Evolutionary conservation across 2,888 invertebrate genomes (phyloP), one percentile per base, ranked within the genome.

Genomic region (Xestia ashworthii): DNA sequence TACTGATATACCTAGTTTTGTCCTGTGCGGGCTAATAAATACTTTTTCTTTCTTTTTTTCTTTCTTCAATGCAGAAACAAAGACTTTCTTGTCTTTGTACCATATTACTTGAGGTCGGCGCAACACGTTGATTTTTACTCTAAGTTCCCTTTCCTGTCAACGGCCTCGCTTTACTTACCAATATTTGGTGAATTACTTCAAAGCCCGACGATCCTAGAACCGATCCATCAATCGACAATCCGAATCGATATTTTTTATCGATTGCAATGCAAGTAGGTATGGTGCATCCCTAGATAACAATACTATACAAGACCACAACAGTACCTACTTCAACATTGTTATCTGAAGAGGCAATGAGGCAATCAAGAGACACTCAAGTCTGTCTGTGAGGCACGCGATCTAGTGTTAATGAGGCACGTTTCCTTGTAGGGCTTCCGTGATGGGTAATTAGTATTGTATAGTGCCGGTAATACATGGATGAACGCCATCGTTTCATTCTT

Each of bases 341-440:
- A 58, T 69, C 77, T 69, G 19, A 46, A 76, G 65, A 25, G 14
- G 44, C n/a, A 46, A 65, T 66, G 44, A 69, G 58, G 50, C 65
- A 77, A 82, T 82, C 69, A 77, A 53, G 58, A 64, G 58, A 58
- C 38, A 50, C 68, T 68, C 19, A 12, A 22, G 53, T 64, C 38
- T 32, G 12, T 48, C 66, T 81, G 41, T 41, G 60, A 67, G 53
- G 53, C 80, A 80, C 80, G 80, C 80, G 78, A 82, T 82, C 78
- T 38, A 9, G 44, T 77, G 69, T 58, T 65, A 77, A 80, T 69
- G 69, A 46, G 68, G n/a, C 48, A 16, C 3, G 11, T 11, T 82
- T 77, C 83, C 69, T 65, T 77, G 65, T 66, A 14, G 11, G 2
- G 44, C 38, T 69, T 76, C 55, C 65, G 55, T 58, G 44, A 50